Evolutionary conservation across 2,797 vertebrate species (phyloP), one percentile per base, ranked within the genome.

Genomic region (Lepilemur septentrionalis): DNA sequence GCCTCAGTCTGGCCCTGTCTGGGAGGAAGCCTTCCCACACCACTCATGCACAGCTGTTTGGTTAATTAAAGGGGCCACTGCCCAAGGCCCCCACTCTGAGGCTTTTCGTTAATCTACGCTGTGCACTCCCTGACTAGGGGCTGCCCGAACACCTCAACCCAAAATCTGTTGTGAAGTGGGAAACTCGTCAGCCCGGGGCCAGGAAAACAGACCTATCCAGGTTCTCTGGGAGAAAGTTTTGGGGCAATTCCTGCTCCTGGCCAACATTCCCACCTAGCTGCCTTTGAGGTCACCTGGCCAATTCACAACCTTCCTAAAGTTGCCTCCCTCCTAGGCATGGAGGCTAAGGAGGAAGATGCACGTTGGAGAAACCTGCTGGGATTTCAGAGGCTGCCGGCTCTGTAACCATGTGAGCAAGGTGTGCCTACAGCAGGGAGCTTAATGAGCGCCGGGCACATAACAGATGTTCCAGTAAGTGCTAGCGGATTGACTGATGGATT

Each of bases 401-500:
- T 11, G 4, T 48, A 85, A 86, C 41, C 73, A 93, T 79, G 91
- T 86, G 35, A 94, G 85, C 91, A 87, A 94, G 86, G 46, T 76
- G 11, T 28, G 12, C 55, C 78, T 46, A 20, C 0, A 0, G 84
- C 8, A 4, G 43, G 14, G 7, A 80, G 75, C 85, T 75, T 55
- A 57, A n/a, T 82, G 25, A 89, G 46, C 15, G 6, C 38, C 2
- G 7, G 76, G 76, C 91, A 82, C 35, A 0, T 9, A 75, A 50
- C 95, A 97, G 95, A 94, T 97, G 95, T 84, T 96, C 85, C 18
- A 15, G 17, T 75, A 80, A 95, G 88, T 55, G 41, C 80, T 46
- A 23, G 57, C 43, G 96, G 96, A 97, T 81, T 94, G 94, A 80
- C 92, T 96, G 96, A 97, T 89, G 89, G 88, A 98, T 94, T 93